Evolutionary conservation across 2,888 invertebrate genomes (phyloP), one percentile per base, ranked within the genome.

Genomic region (Catocala nupta): DNA sequence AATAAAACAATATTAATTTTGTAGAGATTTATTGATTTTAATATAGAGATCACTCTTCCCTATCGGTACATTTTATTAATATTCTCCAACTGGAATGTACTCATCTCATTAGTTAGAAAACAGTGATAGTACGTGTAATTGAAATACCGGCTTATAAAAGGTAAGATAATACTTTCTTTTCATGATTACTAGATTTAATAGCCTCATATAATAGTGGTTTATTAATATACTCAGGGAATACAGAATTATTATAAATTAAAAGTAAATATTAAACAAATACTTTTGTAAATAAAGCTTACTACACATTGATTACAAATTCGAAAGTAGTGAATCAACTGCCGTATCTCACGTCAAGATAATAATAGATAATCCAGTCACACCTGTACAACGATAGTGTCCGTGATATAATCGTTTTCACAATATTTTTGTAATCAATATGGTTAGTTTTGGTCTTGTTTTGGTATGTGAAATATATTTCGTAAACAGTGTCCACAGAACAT

Each of bases 91-190:
- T 78, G 79, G 48, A 55, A 78, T 78, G 77, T 63, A 11, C 55
- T 33, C 49, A 57, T 47, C 43, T 54, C 57, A 51, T 52, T 58
- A 71, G 45, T 56, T 9, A 47, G 52, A 58, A 65, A 67, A 71
- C 56, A 55, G 53, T 60, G 59, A 49, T 48, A 54, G 55, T 65
- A 66, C 63, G 70, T 71, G 56, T 73, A 70, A 67, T 67, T 65
- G 53, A 70, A 63, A 71, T 75, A 82, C 82, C 81, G 81, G 81
- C 82, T 68, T 53, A 39, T 13, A 25, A 69, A 73, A 82, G 78
- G 80, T 80, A 66, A 80, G 62, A 59, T 59, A 65, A 39, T 49
- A 63, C 71, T 78, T 80, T 78, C 73, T 70, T 54, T 68, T 67
- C 50, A 56, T 36, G 12, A 33, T 47, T 55, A 63, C 69, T 64